Evolutionary conservation across 1,140 invertebrate genomes (phyloP).

Genomic region (Aleiodes sp.): DNA sequence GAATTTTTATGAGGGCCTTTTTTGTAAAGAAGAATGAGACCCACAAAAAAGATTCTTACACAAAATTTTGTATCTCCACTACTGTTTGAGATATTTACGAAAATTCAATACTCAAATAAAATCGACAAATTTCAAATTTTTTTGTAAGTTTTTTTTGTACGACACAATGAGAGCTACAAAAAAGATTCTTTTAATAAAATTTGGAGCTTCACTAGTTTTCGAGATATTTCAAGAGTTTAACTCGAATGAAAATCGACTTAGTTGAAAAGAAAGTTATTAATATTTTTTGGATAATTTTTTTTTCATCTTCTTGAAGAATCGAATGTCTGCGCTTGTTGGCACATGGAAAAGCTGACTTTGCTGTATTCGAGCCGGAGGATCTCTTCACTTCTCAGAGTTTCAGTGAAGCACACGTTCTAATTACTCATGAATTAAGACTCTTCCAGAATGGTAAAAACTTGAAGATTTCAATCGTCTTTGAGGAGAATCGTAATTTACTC

Average conservation of each 20-base stretch:
- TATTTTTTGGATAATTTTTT: slow-evolving; percentile 9
- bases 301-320: slow-evolving; percentile 69
- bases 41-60: no score
- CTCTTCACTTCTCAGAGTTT: slow-evolving; percentile 72
- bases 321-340: slow-evolving; percentile 80
- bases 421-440: slow-evolving; percentile 75
- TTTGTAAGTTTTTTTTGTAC: no score
- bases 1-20: no score
- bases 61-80: no score
- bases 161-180: no score
- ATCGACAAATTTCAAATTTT: no score
- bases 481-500: slow-evolving; percentile 18
- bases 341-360: slow-evolving; percentile 80
- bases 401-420: slow-evolving; percentile 73
- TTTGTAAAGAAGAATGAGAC: no score
- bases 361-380: slow-evolving; percentile 84
- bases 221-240: neutral
- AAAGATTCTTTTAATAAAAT: no score
- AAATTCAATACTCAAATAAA: no score
- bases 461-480: neutral
- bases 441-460: slow-evolving; percentile 57
- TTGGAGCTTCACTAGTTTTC: no score
- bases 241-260: neutral
- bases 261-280: no score
- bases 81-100: no score